Base-by-base conservation (phyloP, 2,113 vertebrate species). In the Willisornis vidua region DNA sequence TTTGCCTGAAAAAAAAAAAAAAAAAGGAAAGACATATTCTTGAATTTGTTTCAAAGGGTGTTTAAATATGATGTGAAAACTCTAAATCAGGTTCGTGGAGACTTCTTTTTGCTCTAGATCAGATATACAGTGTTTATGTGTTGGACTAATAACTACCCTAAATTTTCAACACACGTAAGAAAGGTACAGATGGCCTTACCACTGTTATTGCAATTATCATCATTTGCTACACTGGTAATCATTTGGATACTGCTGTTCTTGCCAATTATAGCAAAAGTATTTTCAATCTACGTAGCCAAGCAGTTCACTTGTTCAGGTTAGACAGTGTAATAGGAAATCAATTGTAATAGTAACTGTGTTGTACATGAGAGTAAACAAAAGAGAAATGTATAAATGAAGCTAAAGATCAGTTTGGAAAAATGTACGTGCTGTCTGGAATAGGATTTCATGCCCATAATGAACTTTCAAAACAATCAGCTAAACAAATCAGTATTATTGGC, bases 381-480 rank as follows among this genome's bases (percentile, higher is more conserved):
- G 46, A 25, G 39, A 85, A 93, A 87, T 61, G 65, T 95, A 90
- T 91, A 94, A 92, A 92, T 92, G 86, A 91, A 89, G 31, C 48
- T 96, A 67, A 95, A 93, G 49, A 94, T 84, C 24, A 26, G 49
- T 90, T 89, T 61, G 84, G 89, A 77, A 88, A 94, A 89, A 89
- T n/a, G 25, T 75, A 24, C 9, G 4, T 93, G 54, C 72, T 81
- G 58, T 89, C 87, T 95, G 70, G 81, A 92, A n/a, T 28, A 77
- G 62, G 23, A 48, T 90, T 96, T 92, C 79, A 39, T 90, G 51
- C 55, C 51, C 16, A 2, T 18, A 67, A 41, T 16, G 29, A 91
- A 23, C 46, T 88, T 93, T 76, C 61, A 84, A 75, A 94, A 66
- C 48, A 57, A 29, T 51, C 14, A 49, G 10, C 15, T 65, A 72